Evolutionary conservation across 1,140 invertebrate genomes (phyloP).

Genomic region (Babylonia areolata): DNA sequence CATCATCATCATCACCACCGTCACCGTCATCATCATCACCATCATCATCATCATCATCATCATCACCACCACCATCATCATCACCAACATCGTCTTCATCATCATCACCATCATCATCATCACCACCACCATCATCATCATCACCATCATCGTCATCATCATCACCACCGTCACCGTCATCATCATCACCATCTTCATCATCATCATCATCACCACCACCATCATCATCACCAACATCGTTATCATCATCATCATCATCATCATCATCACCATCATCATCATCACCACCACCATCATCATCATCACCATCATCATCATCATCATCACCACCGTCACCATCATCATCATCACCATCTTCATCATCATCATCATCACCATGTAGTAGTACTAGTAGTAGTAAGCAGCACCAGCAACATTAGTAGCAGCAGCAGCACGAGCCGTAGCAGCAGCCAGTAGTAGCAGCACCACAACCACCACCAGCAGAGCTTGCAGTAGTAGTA

Average conservation of each 20-base stretch:
- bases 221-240: background rate
- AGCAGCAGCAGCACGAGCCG: too few species aligned
- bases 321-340: background rate
- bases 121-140: background rate
- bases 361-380: background rate
- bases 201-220: background rate
- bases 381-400: too few species aligned
- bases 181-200: background rate
- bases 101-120: background rate
- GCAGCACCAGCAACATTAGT: too few species aligned
- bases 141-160: background rate
- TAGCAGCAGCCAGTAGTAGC: too few species aligned
- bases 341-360: background rate
- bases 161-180: background rate
- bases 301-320: background rate
- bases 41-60: conserved; percentile 24
- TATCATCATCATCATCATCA: background rate
- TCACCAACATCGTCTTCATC: too few species aligned
- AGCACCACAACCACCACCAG: too few species aligned
- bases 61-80: too few species aligned
- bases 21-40: conserved; percentile 4
- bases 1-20: background rate
- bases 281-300: background rate
- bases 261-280: background rate
- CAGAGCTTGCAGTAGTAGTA: too few species aligned